Conservation (phyloP, 2,797 vertebrate species). For the Luscinia luscinia region DNA sequence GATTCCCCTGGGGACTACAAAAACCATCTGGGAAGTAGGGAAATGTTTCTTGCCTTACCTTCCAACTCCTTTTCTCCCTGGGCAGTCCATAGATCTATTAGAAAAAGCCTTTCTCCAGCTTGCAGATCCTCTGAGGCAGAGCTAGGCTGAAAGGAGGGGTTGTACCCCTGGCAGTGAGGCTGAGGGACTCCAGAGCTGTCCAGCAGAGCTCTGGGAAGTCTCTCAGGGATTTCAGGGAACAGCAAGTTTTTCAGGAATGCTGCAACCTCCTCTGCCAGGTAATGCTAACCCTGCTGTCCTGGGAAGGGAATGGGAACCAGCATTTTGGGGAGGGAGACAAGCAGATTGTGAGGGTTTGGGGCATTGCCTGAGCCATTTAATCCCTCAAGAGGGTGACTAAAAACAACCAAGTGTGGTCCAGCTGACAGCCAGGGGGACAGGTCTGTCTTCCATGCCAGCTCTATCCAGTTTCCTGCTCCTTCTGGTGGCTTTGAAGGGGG, state of each 20-base stretch:
- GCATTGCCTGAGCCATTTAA: neutral
- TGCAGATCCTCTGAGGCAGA: conserved; percentile 61
- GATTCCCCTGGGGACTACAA: neutral
- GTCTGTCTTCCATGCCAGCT: neutral
- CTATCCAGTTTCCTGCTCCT: conserved; percentile 2
- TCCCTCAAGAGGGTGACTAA: neutral
- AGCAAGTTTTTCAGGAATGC: neutral
- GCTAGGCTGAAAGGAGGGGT: conserved; percentile 36
- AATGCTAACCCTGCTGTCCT: neutral
- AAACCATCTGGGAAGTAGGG: conserved; percentile 39
- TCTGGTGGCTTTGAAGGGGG: neutral
- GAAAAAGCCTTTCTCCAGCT: conserved; percentile 64
- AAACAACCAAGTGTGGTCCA: neutral
- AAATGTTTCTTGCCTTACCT: conserved; percentile 69
- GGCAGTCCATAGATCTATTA: conserved; percentile 67
- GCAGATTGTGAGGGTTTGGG: neutral
- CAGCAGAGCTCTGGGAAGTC: neutral
- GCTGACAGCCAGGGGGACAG: neutral
- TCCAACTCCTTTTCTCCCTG: conserved; percentile 62
- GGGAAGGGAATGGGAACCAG: neutral
- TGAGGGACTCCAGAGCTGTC: neutral
- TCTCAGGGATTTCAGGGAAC: neutral
- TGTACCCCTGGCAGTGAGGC: neutral
- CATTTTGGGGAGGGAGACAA: neutral
- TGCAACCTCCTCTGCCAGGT: conserved; percentile 1